Evolutionary conservation across 2,113 vertebrate species (phyloP).

Genomic region (Dipodomys spectabilis): DNA sequence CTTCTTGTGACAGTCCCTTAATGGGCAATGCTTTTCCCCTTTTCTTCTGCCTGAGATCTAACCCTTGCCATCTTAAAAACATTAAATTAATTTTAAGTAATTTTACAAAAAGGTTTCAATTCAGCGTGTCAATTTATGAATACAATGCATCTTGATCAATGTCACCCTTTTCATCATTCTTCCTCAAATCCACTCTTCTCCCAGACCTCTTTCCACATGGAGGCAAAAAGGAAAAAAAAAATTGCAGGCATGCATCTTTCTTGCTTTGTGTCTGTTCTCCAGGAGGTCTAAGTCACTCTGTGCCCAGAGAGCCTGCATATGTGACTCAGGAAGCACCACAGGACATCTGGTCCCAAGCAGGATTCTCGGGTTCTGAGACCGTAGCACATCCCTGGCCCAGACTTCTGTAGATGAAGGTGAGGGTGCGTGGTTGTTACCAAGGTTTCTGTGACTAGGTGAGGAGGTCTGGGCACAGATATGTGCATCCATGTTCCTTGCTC

Average conservation of each 20-base stretch:
- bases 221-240: slow-evolving; percentile 62
- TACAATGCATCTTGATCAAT: no score
- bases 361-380: neutral
- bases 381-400: neutral
- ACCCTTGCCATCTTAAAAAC: neutral
- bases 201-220: neutral
- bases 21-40: no score
- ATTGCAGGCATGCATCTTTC: neutral
- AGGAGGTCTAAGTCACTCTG: slow-evolving; percentile 48
- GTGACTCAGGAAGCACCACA: neutral
- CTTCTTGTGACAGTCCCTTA: no score
- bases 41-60: neutral
- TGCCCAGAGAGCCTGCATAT: neutral
- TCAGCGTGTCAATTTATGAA: no score
- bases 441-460: neutral
- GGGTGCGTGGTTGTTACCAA: neutral
- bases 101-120: no score
- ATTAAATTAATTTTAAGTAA: no score
- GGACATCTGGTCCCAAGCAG: neutral
- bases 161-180: no score
- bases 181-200: neutral
- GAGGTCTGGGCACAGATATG: neutral
- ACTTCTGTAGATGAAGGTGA: neutral
- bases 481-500: neutral
- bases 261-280: slow-evolving; percentile 58